Conservation (phyloP, 2,113 vertebrate genomes). For the Tupaia chinensis region DNA sequence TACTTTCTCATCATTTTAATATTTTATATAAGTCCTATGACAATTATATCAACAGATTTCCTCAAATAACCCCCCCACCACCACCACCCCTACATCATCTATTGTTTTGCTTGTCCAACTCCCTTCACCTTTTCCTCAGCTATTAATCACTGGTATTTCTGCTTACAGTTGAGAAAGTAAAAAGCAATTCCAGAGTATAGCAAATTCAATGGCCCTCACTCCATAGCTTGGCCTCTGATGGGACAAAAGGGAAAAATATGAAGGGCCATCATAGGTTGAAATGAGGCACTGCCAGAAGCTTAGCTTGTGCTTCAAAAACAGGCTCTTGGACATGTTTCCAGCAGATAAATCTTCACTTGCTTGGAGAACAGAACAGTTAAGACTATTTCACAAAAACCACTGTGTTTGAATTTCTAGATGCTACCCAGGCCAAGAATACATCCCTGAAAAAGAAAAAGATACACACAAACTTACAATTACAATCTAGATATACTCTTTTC, state of each 20-base stretch:
- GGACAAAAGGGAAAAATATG: background rate
- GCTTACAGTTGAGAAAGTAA: constrained; percentile 67
- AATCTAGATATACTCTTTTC: background rate
- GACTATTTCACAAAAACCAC: constrained; percentile 87
- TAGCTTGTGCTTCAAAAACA: constrained; percentile 63
- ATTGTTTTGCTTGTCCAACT: constrained; percentile 55
- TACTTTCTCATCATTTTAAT: constrained; percentile 64
- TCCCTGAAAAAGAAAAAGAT: constrained; percentile 81
- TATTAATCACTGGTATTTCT: constrained; percentile 52
- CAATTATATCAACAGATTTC: constrained; percentile 55
- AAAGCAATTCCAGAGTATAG: constrained; percentile 67
- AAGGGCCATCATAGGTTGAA: constrained; percentile 33
- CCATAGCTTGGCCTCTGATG: constrained; percentile 46
- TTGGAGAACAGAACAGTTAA: constrained; percentile 52
- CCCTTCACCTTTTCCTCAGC: constrained; percentile 47
- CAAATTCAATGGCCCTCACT: constrained; percentile 55
- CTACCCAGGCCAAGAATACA: constrained; percentile 87
- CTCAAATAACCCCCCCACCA: constrained; percentile 18
- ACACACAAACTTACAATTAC: constrained; percentile 63
- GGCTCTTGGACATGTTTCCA: constrained; percentile 47
- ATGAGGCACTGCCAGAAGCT: constrained; percentile 75
- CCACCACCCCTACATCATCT: background rate
- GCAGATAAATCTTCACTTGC: constrained; percentile 71
- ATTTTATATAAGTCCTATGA: constrained; percentile 60
- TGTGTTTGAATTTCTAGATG: constrained; percentile 85